A percentile compares a stretch with the other conserved stretches of the same genome.
Conservation (phyloP, 2,797 vertebrate genomes). For the Pristis pectinata region DNA sequence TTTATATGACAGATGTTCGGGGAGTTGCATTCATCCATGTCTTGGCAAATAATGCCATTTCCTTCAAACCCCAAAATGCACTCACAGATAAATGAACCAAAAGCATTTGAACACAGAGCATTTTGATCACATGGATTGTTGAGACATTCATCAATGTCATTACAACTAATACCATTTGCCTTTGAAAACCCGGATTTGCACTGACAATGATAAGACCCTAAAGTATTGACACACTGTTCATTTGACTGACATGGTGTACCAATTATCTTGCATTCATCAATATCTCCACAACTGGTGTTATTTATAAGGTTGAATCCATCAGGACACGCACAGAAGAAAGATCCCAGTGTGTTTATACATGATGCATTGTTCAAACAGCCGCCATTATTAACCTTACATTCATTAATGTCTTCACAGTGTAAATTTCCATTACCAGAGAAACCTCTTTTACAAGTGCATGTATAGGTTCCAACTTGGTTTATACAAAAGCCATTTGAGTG, state of each 20-base stretch:
- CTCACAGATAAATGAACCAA: conserved; percentile 61
- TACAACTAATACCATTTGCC: conserved; percentile 51
- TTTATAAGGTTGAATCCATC: conserved; percentile 59
- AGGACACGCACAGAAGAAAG: conserved; percentile 61
- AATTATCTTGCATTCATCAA: conserved; percentile 60
- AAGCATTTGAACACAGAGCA: conserved; percentile 64
- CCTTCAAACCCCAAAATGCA: conserved; percentile 64
- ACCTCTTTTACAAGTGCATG: conserved; percentile 62
- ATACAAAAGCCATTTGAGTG: conserved; percentile 57
- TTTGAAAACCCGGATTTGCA: conserved; percentile 60
- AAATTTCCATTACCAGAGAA: conserved; percentile 62
- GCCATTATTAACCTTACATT: conserved; percentile 64
- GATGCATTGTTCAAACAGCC: conserved; percentile 60
- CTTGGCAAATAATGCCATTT: conserved; percentile 61
- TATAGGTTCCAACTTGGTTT: conserved; percentile 62
- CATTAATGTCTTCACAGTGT: conserved; percentile 62
- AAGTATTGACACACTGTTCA: conserved; percentile 61
- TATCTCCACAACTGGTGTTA: conserved; percentile 61
- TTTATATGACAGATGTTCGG: conserved; percentile 51
- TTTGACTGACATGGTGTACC: conserved; percentile 54
- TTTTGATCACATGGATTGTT: conserved; percentile 58
- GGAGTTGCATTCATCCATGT: conserved; percentile 66
- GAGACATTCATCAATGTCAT: conserved; percentile 64
- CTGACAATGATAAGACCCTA: conserved; percentile 61
- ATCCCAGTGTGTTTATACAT: conserved; percentile 63